A percentile compares a stretch with the other conserved stretches of the same genome.
phyloP scores from a whole-genome alignment of 2,113 vertebrate genomes.

The Gnathonemus longibarbis region DNA sequence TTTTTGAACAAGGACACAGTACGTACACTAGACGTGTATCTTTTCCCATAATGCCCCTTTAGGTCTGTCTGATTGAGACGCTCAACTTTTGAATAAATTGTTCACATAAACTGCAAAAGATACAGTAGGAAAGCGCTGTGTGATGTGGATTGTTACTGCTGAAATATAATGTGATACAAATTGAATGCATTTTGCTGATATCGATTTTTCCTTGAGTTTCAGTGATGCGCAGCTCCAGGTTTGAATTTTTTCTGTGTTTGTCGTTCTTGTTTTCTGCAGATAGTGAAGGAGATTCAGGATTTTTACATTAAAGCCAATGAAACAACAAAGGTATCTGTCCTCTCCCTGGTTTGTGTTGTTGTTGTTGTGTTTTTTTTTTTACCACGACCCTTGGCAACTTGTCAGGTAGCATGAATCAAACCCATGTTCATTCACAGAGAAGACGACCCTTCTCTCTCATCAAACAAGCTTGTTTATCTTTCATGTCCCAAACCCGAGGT shows the following conservation, averaged over 20 bases:
- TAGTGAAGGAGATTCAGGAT: slow-evolving; percentile 74
- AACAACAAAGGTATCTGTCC: slow-evolving; percentile 45
- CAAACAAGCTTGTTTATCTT: neutral
- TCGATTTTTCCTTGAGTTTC: neutral
- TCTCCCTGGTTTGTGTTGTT: slow-evolving; percentile 47
- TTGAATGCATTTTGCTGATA: neutral
- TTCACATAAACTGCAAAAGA: neutral
- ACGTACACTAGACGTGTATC: slow-evolving; percentile 11
- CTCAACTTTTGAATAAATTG: neutral
- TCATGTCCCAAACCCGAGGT: neutral
- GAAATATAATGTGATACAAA: neutral
- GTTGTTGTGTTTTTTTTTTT: neutral
- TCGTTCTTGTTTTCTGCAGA: slow-evolving; percentile 54
- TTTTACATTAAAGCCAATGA: slow-evolving; percentile 68
- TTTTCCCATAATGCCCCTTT: neutral
- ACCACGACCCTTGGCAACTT: neutral
- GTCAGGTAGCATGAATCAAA: neutral
- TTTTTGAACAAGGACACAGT: slow-evolving; percentile 89
- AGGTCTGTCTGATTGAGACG: neutral
- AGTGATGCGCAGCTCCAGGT: neutral
- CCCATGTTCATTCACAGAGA: neutral
- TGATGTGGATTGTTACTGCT: neutral
- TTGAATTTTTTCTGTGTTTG: neutral
- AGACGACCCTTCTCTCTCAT: neutral
- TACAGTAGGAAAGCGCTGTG: neutral